Percentiles rank a stretch among this genome's conserved stretches.
These are phyloP conservation scores for Corythaeola cristata DNA, from an alignment of 2,113 vertebrate species.

Conservation along the genomic window DNA sequence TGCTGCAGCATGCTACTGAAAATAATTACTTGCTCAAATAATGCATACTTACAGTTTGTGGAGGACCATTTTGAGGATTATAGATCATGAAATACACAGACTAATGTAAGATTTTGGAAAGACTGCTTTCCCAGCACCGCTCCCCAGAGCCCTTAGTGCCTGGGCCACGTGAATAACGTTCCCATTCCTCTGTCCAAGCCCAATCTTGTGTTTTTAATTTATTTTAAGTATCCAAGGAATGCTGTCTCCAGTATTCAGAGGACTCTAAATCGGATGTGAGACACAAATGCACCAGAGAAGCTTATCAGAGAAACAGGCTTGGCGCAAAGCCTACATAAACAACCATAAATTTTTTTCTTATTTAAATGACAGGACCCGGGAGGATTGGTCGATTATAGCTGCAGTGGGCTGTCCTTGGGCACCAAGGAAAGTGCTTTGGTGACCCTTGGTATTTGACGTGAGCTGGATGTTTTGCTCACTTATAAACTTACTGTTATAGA, in stretches of 20 bases:
- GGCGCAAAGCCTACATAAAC: slow-evolving; percentile 62
- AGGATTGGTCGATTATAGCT: background rate
- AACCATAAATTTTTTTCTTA: slow-evolving; percentile 36
- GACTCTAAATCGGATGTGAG: slow-evolving; percentile 74
- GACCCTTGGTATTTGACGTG: slow-evolving; percentile 24
- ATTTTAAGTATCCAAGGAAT: slow-evolving; percentile 85
- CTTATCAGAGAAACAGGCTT: slow-evolving; percentile 77
- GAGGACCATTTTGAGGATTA: slow-evolving; percentile 25
- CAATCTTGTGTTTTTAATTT: slow-evolving; percentile 84
- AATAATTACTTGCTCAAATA: slow-evolving; percentile 40
- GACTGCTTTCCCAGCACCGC: slow-evolving; percentile 25
- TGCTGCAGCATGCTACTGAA: slow-evolving; percentile 33
- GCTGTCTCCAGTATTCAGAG: slow-evolving; percentile 78
- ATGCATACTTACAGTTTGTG: slow-evolving; percentile 11
- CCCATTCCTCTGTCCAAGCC: slow-evolving; percentile 76
- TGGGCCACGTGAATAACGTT: slow-evolving; percentile 48
- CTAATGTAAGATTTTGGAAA: background rate
- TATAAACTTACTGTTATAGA: background rate
- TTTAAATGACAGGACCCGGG: background rate
- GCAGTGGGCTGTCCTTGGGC: slow-evolving; percentile 22
- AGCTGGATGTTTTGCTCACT: background rate
- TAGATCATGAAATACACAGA: background rate
- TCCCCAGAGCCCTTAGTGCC: slow-evolving; percentile 42
- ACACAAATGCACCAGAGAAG: slow-evolving; percentile 75
- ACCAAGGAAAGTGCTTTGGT: slow-evolving; percentile 24